A percentile compares a stretch with the other conserved stretches of the same genome.
Evolutionary conservation across 1,140 invertebrate genomes (phyloP).

Genomic region (Drosophila suzukii): DNA sequence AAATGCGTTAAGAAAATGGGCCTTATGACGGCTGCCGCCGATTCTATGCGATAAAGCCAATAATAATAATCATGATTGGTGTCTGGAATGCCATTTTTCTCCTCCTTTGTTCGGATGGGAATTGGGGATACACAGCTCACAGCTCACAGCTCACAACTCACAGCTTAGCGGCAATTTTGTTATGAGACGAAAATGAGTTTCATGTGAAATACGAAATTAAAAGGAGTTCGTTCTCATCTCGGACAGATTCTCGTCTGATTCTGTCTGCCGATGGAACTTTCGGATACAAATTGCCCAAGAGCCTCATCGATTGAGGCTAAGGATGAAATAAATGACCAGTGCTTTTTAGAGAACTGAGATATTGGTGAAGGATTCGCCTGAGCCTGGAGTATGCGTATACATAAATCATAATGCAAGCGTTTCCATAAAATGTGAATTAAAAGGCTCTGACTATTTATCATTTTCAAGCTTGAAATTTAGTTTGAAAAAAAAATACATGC

Average conservation of each 20-base stretch:
- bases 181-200: conserved; percentile 55
- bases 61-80: conserved; percentile 78
- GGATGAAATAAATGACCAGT: conserved; percentile 4
- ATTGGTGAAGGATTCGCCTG: not conserved
- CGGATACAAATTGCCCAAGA: conserved; percentile 27
- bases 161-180: conserved; percentile 60
- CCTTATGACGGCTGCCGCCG: conserved; percentile 35
- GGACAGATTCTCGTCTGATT: conserved; percentile 19
- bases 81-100: conserved; percentile 65
- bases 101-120: conserved; percentile 12
- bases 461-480: no score
- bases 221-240: conserved; percentile 25
- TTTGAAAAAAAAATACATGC: no score
- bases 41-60: conserved; percentile 57
- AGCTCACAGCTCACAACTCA: conserved; percentile 20
- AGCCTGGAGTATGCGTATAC: not conserved
- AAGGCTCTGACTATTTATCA: no score
- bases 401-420: not conserved
- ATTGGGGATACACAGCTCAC: conserved; percentile 19
- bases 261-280: conserved; percentile 10
- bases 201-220: conserved; percentile 49
- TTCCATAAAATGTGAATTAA: no score
- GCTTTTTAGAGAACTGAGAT: not conserved
- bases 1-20: conserved; percentile 50
- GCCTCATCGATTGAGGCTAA: conserved; percentile 19